phyloP scores from a whole-genome alignment of 2,113 vertebrate species.

The Antechinus flavipes region DNA sequence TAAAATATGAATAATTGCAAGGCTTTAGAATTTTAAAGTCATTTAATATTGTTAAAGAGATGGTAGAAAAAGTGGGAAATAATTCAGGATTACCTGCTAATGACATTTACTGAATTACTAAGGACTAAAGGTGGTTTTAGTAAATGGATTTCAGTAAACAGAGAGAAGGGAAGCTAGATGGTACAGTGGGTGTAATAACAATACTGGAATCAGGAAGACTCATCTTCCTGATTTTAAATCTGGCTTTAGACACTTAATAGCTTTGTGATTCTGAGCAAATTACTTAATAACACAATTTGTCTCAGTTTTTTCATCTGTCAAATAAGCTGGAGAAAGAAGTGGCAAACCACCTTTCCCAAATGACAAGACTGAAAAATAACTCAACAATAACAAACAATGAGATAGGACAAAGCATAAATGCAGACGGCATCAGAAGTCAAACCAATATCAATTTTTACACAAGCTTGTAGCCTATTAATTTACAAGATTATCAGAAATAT shows the following conservation, averaged over 20 bases:
- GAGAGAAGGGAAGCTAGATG: not conserved
- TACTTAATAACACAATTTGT: not conserved
- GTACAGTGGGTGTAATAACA: no score
- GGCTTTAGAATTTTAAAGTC: conserved; percentile 21
- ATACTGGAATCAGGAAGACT: not conserved
- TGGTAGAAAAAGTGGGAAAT: not conserved
- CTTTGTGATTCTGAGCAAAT: not conserved
- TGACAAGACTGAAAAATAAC: not conserved
- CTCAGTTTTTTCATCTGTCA: not conserved
- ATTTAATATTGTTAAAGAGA: conserved; percentile 33
- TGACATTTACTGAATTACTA: not conserved
- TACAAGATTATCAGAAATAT: not conserved
- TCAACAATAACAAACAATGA: no score
- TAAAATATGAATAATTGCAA: not conserved
- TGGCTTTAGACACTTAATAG: not conserved
- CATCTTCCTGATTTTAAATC: not conserved
- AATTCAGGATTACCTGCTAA: not conserved
- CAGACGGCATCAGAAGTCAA: not conserved
- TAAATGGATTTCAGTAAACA: conserved; percentile 14
- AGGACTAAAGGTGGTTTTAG: not conserved
- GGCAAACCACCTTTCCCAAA: not conserved
- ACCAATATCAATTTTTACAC: not conserved
- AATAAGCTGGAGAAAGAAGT: not conserved
- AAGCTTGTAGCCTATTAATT: not conserved
- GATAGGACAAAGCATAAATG: not conserved